phyloP scores from a whole-genome alignment of 2,113 vertebrate genomes.

The Himantopus leucocephalus region DNA sequence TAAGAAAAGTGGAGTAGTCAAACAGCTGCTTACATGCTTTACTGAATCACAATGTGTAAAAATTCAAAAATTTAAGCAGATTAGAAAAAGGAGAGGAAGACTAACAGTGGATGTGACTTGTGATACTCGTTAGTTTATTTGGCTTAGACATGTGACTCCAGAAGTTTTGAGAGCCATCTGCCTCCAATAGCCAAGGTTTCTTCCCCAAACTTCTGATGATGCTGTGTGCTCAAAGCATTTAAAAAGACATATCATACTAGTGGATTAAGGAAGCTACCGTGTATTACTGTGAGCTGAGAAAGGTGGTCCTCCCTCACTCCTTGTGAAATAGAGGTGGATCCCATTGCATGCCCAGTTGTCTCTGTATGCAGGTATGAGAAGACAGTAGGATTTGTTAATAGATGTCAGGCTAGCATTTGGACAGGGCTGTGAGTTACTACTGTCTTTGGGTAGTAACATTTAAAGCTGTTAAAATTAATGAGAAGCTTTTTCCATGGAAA shows the following conservation, averaged over 20 bases:
- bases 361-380: background rate
- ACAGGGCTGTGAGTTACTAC: background rate
- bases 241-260: background rate
- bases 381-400: background rate
- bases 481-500: conserved; percentile 2
- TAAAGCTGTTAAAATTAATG: background rate
- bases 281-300: background rate
- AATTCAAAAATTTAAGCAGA: background rate
- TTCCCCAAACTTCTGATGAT: background rate
- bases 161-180: background rate
- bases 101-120: background rate
- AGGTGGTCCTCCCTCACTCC: background rate
- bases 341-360: background rate
- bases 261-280: background rate
- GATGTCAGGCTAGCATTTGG: background rate
- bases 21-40: background rate
- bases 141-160: background rate
- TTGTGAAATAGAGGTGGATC: background rate
- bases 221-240: background rate
- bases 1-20: background rate
- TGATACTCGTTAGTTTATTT: background rate
- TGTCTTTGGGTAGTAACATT: background rate
- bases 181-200: background rate
- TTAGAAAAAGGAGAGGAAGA: background rate
- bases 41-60: background rate